Percentiles rank a stretch among this genome's conserved stretches.
Conservation (phyloP, 2,797 vertebrate genomes). For the Xenops minutus region DNA sequence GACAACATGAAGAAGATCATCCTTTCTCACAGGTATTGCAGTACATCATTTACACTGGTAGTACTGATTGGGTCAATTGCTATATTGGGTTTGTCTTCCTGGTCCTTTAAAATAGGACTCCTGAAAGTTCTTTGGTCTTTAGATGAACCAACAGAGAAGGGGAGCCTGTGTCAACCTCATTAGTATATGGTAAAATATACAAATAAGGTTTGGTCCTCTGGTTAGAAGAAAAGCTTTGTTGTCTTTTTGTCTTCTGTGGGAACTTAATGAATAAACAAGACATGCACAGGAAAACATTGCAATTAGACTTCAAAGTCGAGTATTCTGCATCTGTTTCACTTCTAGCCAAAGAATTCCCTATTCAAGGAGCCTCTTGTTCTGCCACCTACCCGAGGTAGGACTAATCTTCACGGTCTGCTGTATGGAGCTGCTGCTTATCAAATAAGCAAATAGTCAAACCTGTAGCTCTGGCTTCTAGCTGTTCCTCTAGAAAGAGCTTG, state of each 20-base stretch:
- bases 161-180: not conserved
- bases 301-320: conserved; percentile 27
- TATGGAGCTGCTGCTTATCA: not conserved
- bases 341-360: conserved; percentile 51
- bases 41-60: not conserved
- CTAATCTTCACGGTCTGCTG: not conserved
- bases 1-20: conserved; percentile 99
- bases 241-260: not conserved
- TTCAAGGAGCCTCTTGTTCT: conserved; percentile 56
- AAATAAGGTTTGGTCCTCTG: not conserved
- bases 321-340: conserved; percentile 47
- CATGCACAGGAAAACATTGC: not conserved
- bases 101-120: not conserved
- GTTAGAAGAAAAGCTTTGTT: not conserved
- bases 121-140: not conserved
- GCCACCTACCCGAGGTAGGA: conserved; percentile 47
- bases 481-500: conserved; percentile 19
- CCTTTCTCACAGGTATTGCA: conserved; percentile 90
- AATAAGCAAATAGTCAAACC: not conserved
- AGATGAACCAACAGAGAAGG: not conserved
- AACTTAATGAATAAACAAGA: not conserved
- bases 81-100: not conserved
- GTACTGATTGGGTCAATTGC: not conserved
- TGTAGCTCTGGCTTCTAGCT: conserved; percentile 31
- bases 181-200: not conserved